Percentiles rank a stretch among this genome's conserved stretches.
phyloP scores from a whole-genome alignment of 2,888 invertebrate species.

The Shargacucullia verbasci region DNA sequence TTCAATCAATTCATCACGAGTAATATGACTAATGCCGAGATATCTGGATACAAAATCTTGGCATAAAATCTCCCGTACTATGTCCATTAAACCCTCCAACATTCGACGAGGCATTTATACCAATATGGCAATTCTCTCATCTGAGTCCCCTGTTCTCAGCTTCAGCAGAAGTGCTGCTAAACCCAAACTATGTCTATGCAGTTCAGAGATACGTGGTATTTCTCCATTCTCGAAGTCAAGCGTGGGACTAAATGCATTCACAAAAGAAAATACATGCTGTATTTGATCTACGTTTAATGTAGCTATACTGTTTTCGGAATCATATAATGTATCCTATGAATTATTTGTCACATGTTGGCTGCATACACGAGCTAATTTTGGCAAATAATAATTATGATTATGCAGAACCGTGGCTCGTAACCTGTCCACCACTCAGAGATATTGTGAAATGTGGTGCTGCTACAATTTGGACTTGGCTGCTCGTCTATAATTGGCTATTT shows the following conservation, averaged over 20 bases:
- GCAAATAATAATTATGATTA: slow-evolving; percentile 13
- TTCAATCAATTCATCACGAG: background rate
- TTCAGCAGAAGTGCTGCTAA: slow-evolving; percentile 3
- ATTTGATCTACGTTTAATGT: slow-evolving; percentile 7
- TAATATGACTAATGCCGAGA: background rate
- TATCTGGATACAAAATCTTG: slow-evolving; percentile 3
- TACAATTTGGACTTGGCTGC: slow-evolving; percentile 7
- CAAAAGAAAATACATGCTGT: slow-evolving; percentile 11
- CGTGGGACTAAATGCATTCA: slow-evolving; percentile 4
- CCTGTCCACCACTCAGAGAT: slow-evolving; percentile 1
- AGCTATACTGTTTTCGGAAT: slow-evolving; percentile 2
- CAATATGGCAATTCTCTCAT: background rate
- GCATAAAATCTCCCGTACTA: slow-evolving; percentile 1
- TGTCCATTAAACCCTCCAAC: slow-evolving; percentile 3
- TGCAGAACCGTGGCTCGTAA: slow-evolving; percentile 3
- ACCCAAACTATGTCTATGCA: slow-evolving; percentile 1
- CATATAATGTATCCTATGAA: slow-evolving; percentile 2
- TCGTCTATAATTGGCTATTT: slow-evolving; percentile 7
- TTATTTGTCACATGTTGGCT: slow-evolving; percentile 12
- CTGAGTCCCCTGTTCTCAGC: slow-evolving; percentile 3
- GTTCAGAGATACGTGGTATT: background rate
- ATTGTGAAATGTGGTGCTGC: slow-evolving; percentile 1
- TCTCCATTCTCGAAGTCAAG: background rate
- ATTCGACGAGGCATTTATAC: background rate
- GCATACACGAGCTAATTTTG: slow-evolving; percentile 9